Conservation (phyloP, 2,113 vertebrate species). For the Etia nguti region DNA sequence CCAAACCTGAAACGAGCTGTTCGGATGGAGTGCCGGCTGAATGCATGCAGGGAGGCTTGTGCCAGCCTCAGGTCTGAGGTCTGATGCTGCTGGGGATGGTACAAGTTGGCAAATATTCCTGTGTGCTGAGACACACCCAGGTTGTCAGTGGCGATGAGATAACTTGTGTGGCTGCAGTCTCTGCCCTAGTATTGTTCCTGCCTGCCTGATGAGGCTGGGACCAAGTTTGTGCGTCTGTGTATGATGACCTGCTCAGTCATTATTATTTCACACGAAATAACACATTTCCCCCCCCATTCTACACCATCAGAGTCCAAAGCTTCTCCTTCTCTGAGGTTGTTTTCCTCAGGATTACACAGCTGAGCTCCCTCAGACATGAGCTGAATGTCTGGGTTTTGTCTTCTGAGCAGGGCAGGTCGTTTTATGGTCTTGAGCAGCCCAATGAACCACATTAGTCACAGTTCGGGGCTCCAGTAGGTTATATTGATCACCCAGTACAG, state of each 20-base stretch:
- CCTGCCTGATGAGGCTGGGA: background rate
- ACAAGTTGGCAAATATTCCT: conserved; percentile 35
- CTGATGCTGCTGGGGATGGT: conserved; percentile 27
- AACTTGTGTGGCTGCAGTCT: conserved; percentile 63
- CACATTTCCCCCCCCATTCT: background rate
- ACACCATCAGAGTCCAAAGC: conserved; percentile 13
- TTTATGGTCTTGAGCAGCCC: background rate
- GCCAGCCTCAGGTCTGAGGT: background rate
- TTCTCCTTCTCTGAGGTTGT: background rate
- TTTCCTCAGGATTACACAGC: background rate
- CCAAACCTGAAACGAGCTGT: background rate
- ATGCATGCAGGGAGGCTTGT: background rate
- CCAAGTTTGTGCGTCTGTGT: background rate
- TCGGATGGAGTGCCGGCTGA: background rate
- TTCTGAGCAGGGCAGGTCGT: background rate
- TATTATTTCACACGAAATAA: background rate
- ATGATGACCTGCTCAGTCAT: background rate
- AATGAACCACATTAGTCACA: conserved; percentile 32
- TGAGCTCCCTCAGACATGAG: background rate
- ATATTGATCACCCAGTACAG: conserved; percentile 28
- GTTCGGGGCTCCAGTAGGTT: background rate
- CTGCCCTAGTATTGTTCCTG: conserved; percentile 28
- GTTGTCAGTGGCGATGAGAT: conserved; percentile 54
- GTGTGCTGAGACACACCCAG: conserved; percentile 73
- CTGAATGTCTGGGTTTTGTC: background rate